phyloP scores from a whole-genome alignment of 1,140 invertebrate genomes.

The Bombus cullumanus region DNA sequence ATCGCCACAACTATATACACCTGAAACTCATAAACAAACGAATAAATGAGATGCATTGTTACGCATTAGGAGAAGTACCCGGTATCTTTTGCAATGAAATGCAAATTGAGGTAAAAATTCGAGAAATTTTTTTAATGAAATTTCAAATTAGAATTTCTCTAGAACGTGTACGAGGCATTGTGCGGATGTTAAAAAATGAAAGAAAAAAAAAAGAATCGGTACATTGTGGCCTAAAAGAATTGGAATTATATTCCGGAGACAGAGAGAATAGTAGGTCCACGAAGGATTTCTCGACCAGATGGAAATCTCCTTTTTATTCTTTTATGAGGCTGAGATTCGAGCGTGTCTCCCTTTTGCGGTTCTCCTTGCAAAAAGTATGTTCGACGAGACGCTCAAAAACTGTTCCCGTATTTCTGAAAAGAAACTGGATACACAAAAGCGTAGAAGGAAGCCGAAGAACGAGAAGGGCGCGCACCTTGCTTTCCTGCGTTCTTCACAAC shows the following conservation, averaged over 20 bases:
- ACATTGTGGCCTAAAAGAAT: neutral
- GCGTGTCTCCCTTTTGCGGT: slow-evolving; percentile 36
- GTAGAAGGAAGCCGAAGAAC: slow-evolving; percentile 32
- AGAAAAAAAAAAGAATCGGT: neutral
- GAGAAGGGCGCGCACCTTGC: slow-evolving; percentile 71
- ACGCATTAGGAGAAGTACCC: accelerated
- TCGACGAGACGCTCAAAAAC: slow-evolving; percentile 40
- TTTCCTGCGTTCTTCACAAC: slow-evolving; percentile 35
- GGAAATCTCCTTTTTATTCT: slow-evolving; percentile 4
- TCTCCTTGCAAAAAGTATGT: slow-evolving; percentile 43
- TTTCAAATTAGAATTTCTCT: neutral
- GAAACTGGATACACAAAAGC: slow-evolving; percentile 71
- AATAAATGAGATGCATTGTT: too few relatives aligned
- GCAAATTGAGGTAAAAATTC: too few relatives aligned
- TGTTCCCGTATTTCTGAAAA: slow-evolving; percentile 78
- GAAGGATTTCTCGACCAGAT: slow-evolving; percentile 22
- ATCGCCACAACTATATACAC: too few relatives aligned
- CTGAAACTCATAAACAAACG: too few relatives aligned
- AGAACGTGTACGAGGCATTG: neutral
- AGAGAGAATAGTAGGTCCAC: neutral
- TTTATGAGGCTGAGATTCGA: slow-evolving; percentile 12
- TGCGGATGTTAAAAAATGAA: neutral
- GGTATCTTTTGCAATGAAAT: too few relatives aligned
- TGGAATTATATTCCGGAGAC: neutral
- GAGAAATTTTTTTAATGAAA: neutral